These are phyloP conservation scores for Neomonachus schauinslandi DNA, from an alignment of 2,113 vertebrate genomes.

Conservation along the genomic window DNA sequence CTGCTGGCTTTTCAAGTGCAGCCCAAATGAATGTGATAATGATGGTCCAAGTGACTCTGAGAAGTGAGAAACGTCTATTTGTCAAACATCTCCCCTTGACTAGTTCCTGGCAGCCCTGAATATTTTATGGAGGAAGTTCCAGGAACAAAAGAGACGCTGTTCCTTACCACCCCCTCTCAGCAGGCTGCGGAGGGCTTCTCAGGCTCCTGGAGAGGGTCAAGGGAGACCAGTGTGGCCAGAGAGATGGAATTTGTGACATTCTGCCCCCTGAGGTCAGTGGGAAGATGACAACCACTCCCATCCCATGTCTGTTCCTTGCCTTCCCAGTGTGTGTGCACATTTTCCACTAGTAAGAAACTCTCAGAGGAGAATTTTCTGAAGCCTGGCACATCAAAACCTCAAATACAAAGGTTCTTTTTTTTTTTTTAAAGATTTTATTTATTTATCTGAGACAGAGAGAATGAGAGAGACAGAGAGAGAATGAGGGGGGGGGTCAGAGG, in stretches of 20 bases:
- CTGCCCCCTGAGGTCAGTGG: neutral
- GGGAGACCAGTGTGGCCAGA: neutral
- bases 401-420: conserved; percentile 30
- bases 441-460: too few relatives aligned
- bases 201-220: neutral
- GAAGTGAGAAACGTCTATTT: neutral
- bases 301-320: neutral
- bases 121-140: conserved; percentile 16
- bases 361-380: neutral
- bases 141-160: conserved; percentile 5
- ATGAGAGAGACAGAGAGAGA: too few relatives aligned
- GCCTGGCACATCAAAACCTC: neutral
- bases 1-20: neutral
- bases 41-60: neutral
- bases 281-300: neutral
- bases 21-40: neutral
- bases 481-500: too few relatives aligned
- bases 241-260: neutral
- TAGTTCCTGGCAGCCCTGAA: conserved; percentile 40
- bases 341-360: neutral
- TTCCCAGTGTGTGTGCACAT: neutral
- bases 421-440: too few relatives aligned
- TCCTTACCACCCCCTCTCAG: neutral
- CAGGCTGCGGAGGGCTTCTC: neutral
- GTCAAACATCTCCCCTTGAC: neutral